phyloP scores from a whole-genome alignment of 2,888 invertebrate genomes.

The Lasioglossum pauxillum region DNA sequence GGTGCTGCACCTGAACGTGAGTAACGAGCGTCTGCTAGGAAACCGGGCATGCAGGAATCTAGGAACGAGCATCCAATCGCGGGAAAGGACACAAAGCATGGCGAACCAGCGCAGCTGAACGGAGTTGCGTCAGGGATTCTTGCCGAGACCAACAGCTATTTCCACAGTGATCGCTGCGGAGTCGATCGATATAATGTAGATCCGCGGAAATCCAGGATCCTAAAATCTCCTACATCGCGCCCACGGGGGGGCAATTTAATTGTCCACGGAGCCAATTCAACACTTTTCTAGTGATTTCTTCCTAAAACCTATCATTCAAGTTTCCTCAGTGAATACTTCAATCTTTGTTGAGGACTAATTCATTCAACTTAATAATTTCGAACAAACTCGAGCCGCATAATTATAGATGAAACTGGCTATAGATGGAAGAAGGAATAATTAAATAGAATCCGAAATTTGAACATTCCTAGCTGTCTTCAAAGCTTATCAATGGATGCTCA shows the following conservation, averaged over 20 bases:
- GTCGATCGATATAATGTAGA: background rate
- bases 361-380: too few relatives aligned
- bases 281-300: too few relatives aligned
- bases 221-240: background rate
- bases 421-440: too few relatives aligned
- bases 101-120: slow-evolving; percentile 29
- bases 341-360: too few relatives aligned
- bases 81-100: slow-evolving; percentile 62
- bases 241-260: too few relatives aligned
- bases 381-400: too few relatives aligned
- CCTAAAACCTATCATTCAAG: too few relatives aligned
- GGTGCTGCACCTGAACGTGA: slow-evolving; percentile 80
- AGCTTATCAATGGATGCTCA: background rate
- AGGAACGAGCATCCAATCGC: slow-evolving; percentile 55
- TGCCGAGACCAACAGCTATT: slow-evolving; percentile 20
- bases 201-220: background rate
- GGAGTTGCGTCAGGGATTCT: slow-evolving; percentile 52
- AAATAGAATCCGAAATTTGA: too few relatives aligned
- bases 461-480: background rate
- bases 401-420: too few relatives aligned
- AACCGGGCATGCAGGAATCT: slow-evolving; percentile 64
- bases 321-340: too few relatives aligned
- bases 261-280: too few relatives aligned
- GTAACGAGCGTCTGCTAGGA: slow-evolving; percentile 72
- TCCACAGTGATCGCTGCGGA: background rate